Evolutionary conservation across 2,113 vertebrate species (phyloP).

Genomic region (Todiramphus saurophagus): DNA sequence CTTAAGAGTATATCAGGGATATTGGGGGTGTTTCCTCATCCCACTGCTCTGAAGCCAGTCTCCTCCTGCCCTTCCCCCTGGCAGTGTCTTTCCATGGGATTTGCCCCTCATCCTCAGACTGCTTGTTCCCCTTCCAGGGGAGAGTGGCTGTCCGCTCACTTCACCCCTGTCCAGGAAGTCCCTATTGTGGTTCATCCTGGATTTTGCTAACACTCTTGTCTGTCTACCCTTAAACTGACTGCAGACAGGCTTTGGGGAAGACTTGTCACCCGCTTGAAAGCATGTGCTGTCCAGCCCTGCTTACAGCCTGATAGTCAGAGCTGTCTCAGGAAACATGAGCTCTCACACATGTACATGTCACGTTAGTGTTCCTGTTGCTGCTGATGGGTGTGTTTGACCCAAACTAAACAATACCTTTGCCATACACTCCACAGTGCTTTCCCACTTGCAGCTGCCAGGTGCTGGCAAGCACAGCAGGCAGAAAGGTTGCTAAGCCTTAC

Average conservation of each 20-base stretch:
- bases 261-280: neutral
- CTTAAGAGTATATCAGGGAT: neutral
- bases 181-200: neutral
- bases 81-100: neutral
- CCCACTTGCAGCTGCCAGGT: neutral
- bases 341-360: conserved; percentile 53
- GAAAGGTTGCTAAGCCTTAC: neutral
- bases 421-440: conserved; percentile 32
- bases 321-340: neutral
- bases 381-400: conserved; percentile 67
- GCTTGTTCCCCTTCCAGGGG: neutral
- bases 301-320: neutral
- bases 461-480: neutral
- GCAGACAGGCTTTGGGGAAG: neutral
- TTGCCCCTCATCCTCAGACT: neutral
- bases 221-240: neutral
- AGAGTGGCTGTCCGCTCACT: fast-evolving
- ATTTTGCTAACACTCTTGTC: neutral
- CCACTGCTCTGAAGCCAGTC: neutral
- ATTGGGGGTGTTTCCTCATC: neutral
- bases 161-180: fast-evolving
- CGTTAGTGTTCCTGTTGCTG: conserved; percentile 65
- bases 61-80: neutral
- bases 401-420: conserved; percentile 75
- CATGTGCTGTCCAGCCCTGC: neutral